A percentile compares a stretch with the other conserved stretches of the same genome.
These are phyloP conservation scores for Sebastiscus albofasciatus DNA, from an alignment of 2,797 vertebrate species.

Conservation along the genomic window DNA sequence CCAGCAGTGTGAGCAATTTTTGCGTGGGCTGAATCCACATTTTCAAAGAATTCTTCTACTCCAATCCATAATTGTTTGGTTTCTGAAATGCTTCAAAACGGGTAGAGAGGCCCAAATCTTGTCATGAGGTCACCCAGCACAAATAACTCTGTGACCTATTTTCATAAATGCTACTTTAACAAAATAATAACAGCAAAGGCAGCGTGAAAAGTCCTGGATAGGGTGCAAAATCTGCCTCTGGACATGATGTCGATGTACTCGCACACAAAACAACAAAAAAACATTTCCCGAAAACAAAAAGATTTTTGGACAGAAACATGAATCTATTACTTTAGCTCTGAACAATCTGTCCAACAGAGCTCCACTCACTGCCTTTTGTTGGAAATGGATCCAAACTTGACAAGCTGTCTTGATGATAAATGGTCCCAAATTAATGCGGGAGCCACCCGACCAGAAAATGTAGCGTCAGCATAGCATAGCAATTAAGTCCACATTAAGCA, in stretches of 20 bases:
- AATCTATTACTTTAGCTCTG: slow-evolving; percentile 47
- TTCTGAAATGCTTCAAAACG: slow-evolving; percentile 23
- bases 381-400: slow-evolving; percentile 57
- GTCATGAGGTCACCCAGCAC: slow-evolving; percentile 33
- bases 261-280: slow-evolving; percentile 27
- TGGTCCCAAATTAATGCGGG: slow-evolving; percentile 71
- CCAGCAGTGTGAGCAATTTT: slow-evolving; percentile 27
- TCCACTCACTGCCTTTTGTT: slow-evolving; percentile 34
- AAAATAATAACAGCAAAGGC: slow-evolving; percentile 41
- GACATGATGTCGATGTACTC: slow-evolving; percentile 29
- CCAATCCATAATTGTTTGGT: slow-evolving; percentile 31
- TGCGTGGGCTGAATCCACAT: slow-evolving; percentile 11
- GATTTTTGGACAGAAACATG: slow-evolving; percentile 40
- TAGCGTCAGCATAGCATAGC: slow-evolving; percentile 42
- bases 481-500: slow-evolving; percentile 66
- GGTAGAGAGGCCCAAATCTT: slow-evolving; percentile 9
- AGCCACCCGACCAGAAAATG: slow-evolving; percentile 60
- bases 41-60: slow-evolving; percentile 18
- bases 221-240: slow-evolving; percentile 23
- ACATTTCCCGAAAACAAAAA: slow-evolving; percentile 37
- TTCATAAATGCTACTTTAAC: slow-evolving; percentile 36
- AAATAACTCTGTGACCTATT: slow-evolving; percentile 38
- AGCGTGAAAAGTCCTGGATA: slow-evolving; percentile 13
- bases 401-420: slow-evolving; percentile 77
- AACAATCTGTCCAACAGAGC: slow-evolving; percentile 34